Percentiles rank a stretch among this genome's conserved stretches.
These are phyloP conservation scores for Cerceris rybyensis DNA, from an alignment of 2,888 invertebrate species.

Conservation along the genomic window DNA sequence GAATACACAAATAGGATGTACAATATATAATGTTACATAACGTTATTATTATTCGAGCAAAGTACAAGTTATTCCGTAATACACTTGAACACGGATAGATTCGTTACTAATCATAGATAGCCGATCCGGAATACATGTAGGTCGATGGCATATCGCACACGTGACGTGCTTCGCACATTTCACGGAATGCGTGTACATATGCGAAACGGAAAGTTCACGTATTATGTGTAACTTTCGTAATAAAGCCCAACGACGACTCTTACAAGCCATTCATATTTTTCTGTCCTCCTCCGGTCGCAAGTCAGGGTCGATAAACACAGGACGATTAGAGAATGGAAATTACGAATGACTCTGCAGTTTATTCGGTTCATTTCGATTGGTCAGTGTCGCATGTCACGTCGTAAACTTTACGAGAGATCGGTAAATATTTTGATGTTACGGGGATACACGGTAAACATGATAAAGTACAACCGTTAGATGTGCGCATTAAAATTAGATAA, in stretches of 20 bases:
- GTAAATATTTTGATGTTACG: not conserved
- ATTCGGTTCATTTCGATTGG: constrained; percentile 28
- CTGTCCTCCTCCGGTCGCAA: constrained; percentile 55
- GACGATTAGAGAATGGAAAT: constrained; percentile 54
- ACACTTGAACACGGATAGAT: constrained; percentile 9
- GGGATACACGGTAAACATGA: no score
- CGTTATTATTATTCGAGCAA: constrained; percentile 2
- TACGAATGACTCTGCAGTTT: constrained; percentile 64
- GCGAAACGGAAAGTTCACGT: constrained; percentile 19
- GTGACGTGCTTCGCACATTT: constrained; percentile 35
- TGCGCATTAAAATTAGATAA: not conserved
- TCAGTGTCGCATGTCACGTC: constrained; percentile 29
- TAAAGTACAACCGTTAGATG: no score
- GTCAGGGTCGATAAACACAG: constrained; percentile 61
- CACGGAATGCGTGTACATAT: constrained; percentile 10
- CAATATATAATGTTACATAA: constrained; percentile 28
- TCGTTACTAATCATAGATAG: constrained; percentile 26
- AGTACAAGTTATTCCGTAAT: not conserved
- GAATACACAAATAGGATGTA: not conserved
- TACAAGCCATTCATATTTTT: constrained; percentile 41
- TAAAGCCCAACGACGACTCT: constrained; percentile 12
- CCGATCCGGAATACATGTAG: constrained; percentile 48
- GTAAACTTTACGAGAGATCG: not conserved
- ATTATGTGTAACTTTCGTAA: constrained; percentile 17
- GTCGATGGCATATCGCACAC: constrained; percentile 58